Conservation (phyloP, 1,140 invertebrate species). For the Heterodera carotae region DNA sequence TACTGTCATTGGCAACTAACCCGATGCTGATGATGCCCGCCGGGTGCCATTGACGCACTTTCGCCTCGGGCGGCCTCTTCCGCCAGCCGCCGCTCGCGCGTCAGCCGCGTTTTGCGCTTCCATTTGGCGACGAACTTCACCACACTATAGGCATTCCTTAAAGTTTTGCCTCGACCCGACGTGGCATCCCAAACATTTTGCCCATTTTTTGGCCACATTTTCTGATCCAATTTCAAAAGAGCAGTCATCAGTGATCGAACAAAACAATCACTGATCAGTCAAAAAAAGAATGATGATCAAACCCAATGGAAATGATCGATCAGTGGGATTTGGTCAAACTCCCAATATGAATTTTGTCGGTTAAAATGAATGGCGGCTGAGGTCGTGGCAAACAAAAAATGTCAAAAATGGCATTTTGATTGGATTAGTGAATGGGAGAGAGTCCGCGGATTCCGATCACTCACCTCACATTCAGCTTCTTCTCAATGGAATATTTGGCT, state of each 20-base stretch:
- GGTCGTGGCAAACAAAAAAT: slow-evolving; percentile 30
- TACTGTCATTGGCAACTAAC: too few species aligned
- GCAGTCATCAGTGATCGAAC: too few species aligned
- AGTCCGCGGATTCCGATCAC: neutral
- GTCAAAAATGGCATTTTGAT: too few species aligned
- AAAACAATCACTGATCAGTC: too few species aligned
- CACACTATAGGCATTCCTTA: slow-evolving; percentile 35
- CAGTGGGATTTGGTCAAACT: neutral
- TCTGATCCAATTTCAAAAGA: neutral
- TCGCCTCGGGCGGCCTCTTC: slow-evolving; percentile 21
- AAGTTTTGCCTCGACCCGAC: slow-evolving; percentile 32
- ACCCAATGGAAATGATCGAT: too few species aligned
- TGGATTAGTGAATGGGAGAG: neutral
- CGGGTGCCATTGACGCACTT: slow-evolving; percentile 10
- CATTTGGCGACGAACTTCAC: slow-evolving; percentile 32
- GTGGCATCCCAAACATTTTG: slow-evolving; percentile 7
- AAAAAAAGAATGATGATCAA: too few species aligned
- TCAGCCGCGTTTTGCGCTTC: slow-evolving; percentile 24
- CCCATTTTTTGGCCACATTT: slow-evolving; percentile 15
- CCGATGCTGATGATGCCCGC: neutral
- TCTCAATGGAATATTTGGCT: slow-evolving; percentile 54
- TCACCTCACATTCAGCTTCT: slow-evolving; percentile 55
- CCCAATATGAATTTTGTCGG: neutral
- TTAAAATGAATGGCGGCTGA: neutral
- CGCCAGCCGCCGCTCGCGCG: slow-evolving; percentile 19